Evolutionary conservation across 2,888 invertebrate species (phyloP), one percentile per base, ranked within the genome.

Genomic region (Drosophila prostipennis): DNA sequence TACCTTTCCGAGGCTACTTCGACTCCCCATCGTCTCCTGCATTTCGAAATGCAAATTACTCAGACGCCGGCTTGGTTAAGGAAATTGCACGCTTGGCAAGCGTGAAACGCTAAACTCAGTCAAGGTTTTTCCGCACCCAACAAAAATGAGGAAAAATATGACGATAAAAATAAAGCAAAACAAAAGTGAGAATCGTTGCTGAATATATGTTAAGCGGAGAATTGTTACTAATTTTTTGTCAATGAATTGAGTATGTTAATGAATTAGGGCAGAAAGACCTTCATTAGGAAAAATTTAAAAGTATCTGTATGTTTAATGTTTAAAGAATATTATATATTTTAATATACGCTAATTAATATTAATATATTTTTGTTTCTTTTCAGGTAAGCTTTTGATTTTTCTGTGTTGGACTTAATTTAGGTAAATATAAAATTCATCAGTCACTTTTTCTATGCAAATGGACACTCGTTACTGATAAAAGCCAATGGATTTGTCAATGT

Each of bases 321-420:
- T 3, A 19, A 13, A 23, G 14, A 16, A 16, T 16, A 8, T 19
- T 8, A 7, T 10, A 29, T 59, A 4, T 37, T n/a, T n/a, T 6
- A 7, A n/a, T 8, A 14, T 16, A 6, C 1, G 39, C 23, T 34
- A 65, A 69, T 45, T 71, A 26, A 26, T 61, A 19, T 26, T 13
- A 69, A 19, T 34, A 36, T 37, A 60, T 48, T 61, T 8, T 72
- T 4, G 11, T 13, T 14, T 78, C 55, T 71, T 84, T 87, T 0
- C 77, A 84, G 84, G 84, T 84, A 40, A 85, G 84, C 74, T n/a
- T 14, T 7, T 13, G 29, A 26, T 29, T 29, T 29, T 29, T 29
- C 10, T 42, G 16, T 10, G 42, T 13, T 19, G 6, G 16, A 6
- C 34, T 45, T 14, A 1, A 29, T 29, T 14, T 13, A 11, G 51